Evolutionary conservation across 2,113 vertebrate genomes (phyloP).

Genomic region (Martes martes): DNA sequence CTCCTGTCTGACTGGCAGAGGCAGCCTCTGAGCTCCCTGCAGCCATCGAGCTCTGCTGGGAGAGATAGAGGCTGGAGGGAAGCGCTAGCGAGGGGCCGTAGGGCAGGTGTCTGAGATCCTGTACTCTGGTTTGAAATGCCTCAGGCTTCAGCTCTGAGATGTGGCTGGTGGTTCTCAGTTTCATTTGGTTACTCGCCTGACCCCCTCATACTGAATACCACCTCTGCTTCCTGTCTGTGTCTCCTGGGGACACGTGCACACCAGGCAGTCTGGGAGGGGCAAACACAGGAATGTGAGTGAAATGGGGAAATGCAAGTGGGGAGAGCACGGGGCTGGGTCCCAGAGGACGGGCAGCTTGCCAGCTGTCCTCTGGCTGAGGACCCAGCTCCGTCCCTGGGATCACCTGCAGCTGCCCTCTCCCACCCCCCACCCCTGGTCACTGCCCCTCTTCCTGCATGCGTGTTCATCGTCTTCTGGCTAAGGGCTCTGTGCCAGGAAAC

Average conservation of each 20-base stretch:
- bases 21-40: not conserved
- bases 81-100: rapidly evolving
- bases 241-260: not conserved
- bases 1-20: constrained; percentile 48
- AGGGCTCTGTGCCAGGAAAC: not conserved
- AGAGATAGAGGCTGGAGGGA: not conserved
- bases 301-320: not conserved
- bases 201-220: not conserved
- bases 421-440: rapidly evolving
- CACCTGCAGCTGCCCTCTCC: rapidly evolving
- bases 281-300: not conserved
- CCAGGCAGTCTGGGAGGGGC: not conserved
- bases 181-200: not conserved
- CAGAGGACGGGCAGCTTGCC: not conserved
- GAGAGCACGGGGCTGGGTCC: rapidly evolving
- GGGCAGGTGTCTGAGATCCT: not conserved
- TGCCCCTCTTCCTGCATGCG: not conserved
- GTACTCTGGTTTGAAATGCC: not conserved
- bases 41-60: not conserved
- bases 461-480: not conserved
- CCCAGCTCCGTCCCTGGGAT: not conserved
- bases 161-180: not conserved
- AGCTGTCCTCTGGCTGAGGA: not conserved
- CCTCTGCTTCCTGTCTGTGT: not conserved
- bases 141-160: not conserved